Evolutionary conservation across 2,797 vertebrate genomes (phyloP).

Genomic region (Melanotaenia trifasciata): DNA sequence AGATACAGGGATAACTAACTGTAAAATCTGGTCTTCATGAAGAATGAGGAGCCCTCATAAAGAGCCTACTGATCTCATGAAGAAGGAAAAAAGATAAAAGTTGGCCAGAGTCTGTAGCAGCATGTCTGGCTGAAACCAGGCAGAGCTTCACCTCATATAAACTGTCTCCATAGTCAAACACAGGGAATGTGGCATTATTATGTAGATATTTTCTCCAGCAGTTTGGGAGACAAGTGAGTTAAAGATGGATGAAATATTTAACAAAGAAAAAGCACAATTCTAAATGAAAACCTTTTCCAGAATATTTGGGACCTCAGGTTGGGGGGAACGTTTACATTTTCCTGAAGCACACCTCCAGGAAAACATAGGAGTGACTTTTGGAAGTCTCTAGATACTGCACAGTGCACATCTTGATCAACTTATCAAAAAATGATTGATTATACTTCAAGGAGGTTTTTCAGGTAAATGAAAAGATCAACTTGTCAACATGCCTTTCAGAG

Average conservation of each 20-base stretch:
- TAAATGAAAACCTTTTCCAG: neutral
- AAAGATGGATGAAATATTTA: neutral
- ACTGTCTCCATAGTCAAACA: no score
- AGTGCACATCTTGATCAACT: neutral
- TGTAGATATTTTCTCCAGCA: neutral
- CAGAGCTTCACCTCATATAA: no score
- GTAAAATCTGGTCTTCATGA: neutral
- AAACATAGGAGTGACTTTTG: neutral
- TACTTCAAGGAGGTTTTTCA: neutral
- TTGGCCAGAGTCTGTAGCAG: neutral
- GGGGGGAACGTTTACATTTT: neutral
- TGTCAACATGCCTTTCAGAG: no score
- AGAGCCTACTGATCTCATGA: neutral
- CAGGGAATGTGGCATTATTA: no score
- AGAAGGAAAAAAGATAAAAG: neutral
- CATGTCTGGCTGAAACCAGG: neutral
- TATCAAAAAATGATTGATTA: neutral
- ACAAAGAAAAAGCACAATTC: neutral
- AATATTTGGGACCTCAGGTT: neutral
- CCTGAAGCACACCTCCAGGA: neutral
- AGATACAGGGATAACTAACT: neutral
- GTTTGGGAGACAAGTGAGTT: neutral
- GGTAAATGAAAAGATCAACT: neutral
- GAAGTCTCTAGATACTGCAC: neutral
- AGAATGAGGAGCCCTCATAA: neutral